These are phyloP conservation scores for Leucoma salicis DNA, from an alignment of 2,888 invertebrate species.

Conservation along the genomic window DNA sequence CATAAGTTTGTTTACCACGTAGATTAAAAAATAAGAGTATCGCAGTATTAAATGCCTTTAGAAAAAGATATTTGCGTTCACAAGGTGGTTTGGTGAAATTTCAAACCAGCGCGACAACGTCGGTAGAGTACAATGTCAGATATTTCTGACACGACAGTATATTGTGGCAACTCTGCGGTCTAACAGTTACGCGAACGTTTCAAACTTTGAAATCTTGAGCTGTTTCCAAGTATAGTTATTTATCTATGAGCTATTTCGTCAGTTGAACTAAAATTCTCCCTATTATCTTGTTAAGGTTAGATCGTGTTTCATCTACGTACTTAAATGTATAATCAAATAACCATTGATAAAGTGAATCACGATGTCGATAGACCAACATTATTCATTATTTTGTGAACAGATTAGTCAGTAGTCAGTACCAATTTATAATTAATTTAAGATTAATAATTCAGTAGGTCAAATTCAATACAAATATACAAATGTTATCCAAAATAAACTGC, in stretches of 20 bases:
- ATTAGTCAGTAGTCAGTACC: background rate
- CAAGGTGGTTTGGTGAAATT: background rate
- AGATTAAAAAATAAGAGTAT: no score
- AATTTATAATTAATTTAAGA: constrained; percentile 8
- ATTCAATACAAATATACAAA: background rate
- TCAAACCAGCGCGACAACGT: background rate
- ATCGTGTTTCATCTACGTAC: no score
- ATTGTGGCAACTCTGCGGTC: constrained; percentile 41
- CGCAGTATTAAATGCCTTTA: background rate
- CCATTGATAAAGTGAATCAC: background rate
- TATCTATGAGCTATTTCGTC: constrained; percentile 23
- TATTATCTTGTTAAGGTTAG: background rate
- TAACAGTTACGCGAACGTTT: constrained; percentile 32
- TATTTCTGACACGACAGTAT: constrained; percentile 30
- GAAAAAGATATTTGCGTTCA: background rate
- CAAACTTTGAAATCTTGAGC: constrained; percentile 26
- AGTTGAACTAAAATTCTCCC: constrained; percentile 16
- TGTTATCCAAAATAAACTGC: background rate
- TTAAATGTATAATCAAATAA: no score
- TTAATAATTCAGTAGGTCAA: constrained; percentile 4
- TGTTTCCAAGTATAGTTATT: no score
- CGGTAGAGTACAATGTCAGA: constrained; percentile 19
- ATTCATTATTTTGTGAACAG: background rate
- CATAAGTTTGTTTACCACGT: no score
- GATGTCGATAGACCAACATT: background rate